Conservation (phyloP, 2,113 vertebrate species). For the Callithrix jacchus region DNA sequence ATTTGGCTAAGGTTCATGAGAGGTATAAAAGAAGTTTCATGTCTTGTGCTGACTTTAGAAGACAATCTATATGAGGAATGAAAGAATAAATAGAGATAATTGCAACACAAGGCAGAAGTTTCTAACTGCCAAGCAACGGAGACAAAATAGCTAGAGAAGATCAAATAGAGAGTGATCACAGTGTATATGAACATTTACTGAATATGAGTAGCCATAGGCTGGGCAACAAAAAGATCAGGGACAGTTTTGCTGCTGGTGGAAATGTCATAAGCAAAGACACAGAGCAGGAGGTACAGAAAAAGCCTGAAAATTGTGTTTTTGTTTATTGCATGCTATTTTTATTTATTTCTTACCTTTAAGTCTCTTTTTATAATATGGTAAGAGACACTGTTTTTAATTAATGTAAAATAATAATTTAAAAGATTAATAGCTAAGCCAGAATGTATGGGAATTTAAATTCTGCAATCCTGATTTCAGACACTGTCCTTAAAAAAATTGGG, state of each 20-base stretch:
- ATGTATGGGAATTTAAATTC: not conserved
- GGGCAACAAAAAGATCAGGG: not conserved
- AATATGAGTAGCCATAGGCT: not conserved
- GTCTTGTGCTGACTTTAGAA: not conserved
- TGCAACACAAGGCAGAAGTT: not conserved
- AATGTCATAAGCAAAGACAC: not conserved
- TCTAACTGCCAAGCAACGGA: not conserved
- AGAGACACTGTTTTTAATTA: not conserved
- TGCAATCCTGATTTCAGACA: not conserved
- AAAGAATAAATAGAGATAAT: not conserved
- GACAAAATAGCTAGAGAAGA: not conserved
- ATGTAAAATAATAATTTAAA: not conserved
- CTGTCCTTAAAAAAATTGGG: not conserved
- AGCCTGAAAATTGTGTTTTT: conserved; percentile 6
- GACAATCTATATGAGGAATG: not conserved
- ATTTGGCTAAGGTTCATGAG: not conserved
- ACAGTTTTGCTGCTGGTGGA: not conserved
- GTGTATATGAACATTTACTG: not conserved
- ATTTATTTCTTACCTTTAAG: not conserved
- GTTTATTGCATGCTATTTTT: not conserved
- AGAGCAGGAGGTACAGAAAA: not conserved
- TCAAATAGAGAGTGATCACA: not conserved
- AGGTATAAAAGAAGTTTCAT: not conserved
- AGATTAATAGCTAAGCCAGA: not conserved
- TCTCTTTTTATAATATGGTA: not conserved